These are phyloP conservation scores for Trachelus tabidus DNA, from an alignment of 2,888 invertebrate species.

Conservation along the genomic window DNA sequence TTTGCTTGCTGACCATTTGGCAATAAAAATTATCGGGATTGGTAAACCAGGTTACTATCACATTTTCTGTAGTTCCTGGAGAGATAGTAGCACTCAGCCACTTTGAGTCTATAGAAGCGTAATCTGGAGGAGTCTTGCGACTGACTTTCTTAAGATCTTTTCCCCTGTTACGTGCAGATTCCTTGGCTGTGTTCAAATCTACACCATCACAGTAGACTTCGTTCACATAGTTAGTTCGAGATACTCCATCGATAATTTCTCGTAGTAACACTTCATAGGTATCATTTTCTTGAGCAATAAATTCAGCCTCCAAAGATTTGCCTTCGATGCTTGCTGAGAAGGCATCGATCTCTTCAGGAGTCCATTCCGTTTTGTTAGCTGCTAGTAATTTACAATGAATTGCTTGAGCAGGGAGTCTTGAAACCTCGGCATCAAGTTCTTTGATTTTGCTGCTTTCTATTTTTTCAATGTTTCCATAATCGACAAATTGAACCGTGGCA, in stretches of 20 bases:
- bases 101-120: constrained; percentile 67
- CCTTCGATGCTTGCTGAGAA: constrained; percentile 40
- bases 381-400: constrained; percentile 60
- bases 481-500: constrained; percentile 73
- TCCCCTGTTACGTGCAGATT: constrained; percentile 25
- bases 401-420: constrained; percentile 57
- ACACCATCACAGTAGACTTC: constrained; percentile 40
- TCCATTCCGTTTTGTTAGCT: constrained; percentile 37
- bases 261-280: constrained; percentile 49
- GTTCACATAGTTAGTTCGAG: constrained; percentile 43
- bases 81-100: constrained; percentile 68
- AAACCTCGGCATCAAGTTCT: constrained; percentile 48
- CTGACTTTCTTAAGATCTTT: constrained; percentile 10
- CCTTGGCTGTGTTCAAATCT: constrained; percentile 45
- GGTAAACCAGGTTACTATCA: constrained; percentile 80
- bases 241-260: constrained; percentile 31
- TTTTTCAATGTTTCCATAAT: constrained; percentile 79
- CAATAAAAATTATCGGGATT: constrained; percentile 80
- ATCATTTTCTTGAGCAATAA: constrained; percentile 44
- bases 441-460: constrained; percentile 68
- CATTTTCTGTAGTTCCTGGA: constrained; percentile 69
- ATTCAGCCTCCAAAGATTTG: constrained; percentile 52
- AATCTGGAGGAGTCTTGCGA: constrained; percentile 63
- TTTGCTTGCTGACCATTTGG: constrained; percentile 67
- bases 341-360: constrained; percentile 30